Percentiles rank a stretch among this genome's conserved stretches.
phyloP scores from a whole-genome alignment of 2,797 vertebrate genomes.

The Gila robusta region DNA sequence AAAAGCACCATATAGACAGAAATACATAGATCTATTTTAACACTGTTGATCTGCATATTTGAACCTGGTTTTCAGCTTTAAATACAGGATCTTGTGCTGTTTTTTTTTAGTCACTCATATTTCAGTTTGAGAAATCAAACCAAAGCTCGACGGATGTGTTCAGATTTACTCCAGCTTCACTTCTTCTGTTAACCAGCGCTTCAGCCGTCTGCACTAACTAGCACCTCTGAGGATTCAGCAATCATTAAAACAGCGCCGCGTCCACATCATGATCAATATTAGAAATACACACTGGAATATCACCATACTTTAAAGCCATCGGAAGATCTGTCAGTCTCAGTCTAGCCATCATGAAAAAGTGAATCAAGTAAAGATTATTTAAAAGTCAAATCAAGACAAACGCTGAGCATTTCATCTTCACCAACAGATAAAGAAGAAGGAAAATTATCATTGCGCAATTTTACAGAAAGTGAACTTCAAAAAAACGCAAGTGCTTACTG shows the following conservation, averaged over 20 bases:
- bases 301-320: neutral
- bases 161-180: neutral
- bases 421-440: neutral
- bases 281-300: neutral
- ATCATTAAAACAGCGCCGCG: neutral
- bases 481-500: neutral
- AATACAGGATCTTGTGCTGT: neutral
- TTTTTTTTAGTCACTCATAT: neutral
- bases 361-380: neutral
- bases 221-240: conserved; percentile 5
- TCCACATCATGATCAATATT: neutral
- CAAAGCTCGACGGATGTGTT: neutral
- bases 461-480: neutral
- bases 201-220: conserved; percentile 15
- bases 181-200: neutral
- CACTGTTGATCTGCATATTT: neutral
- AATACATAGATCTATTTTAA: neutral
- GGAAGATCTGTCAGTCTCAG: neutral
- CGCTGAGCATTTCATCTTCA: no score
- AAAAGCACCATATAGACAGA: neutral
- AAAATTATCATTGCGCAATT: neutral
- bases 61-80: neutral
- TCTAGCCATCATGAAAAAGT: neutral
- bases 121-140: neutral
- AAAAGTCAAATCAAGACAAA: neutral